Conservation (phyloP, 1,140 invertebrate species). For the Apis florea region DNA sequence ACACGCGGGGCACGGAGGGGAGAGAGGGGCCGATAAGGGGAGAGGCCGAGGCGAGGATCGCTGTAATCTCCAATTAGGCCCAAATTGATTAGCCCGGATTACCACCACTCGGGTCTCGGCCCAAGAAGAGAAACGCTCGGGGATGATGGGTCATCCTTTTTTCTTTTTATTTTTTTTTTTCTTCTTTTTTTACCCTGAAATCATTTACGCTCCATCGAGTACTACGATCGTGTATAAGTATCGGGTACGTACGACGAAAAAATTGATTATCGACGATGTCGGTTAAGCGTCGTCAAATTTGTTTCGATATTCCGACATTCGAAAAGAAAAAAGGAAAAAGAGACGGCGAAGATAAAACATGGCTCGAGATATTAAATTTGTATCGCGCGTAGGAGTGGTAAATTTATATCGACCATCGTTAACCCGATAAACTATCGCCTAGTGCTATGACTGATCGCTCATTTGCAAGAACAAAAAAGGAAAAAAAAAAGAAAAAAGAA, state of each 20-base stretch:
- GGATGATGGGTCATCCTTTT: not conserved
- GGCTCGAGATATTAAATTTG: too few relatives aligned
- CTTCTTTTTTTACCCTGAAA: not conserved
- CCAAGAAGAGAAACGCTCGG: slow-evolving; percentile 36
- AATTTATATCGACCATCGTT: too few relatives aligned
- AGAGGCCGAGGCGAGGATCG: slow-evolving; percentile 45
- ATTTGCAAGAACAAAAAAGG: not conserved
- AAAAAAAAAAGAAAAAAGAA: not conserved
- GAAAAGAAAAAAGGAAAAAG: too few relatives aligned
- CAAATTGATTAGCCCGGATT: slow-evolving; percentile 78
- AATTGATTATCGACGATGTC: too few relatives aligned
- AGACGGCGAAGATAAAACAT: too few relatives aligned
- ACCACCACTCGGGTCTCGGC: slow-evolving; percentile 53
- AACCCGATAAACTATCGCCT: slow-evolving; percentile 25
- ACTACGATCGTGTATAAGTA: too few relatives aligned
- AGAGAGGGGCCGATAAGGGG: not conserved
- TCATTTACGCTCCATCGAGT: too few relatives aligned
- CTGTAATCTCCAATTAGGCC: slow-evolving; percentile 78
- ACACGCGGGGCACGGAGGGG: slow-evolving; percentile 32
- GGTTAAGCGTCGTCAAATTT: too few relatives aligned
- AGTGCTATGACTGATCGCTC: slow-evolving; percentile 18
- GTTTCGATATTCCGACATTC: too few relatives aligned
- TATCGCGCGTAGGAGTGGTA: too few relatives aligned
- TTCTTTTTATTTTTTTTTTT: not conserved
- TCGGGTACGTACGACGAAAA: too few relatives aligned